Percentiles rank a stretch among this genome's conserved stretches.
phyloP scores from a whole-genome alignment of 2,113 vertebrate genomes.

The Hyla sarda region DNA sequence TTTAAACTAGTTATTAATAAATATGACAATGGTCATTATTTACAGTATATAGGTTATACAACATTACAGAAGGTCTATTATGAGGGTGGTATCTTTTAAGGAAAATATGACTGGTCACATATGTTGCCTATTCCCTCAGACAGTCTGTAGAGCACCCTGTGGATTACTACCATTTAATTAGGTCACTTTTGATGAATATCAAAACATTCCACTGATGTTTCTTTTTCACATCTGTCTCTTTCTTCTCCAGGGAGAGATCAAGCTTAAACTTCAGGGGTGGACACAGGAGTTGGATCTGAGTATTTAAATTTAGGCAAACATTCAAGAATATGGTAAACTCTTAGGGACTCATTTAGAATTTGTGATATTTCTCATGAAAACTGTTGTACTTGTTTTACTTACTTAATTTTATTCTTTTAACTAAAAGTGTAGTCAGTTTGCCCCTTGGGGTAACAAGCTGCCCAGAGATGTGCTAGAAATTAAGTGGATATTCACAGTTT shows the following conservation, averaged over 20 bases:
- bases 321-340: too few relatives aligned
- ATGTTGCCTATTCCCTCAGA: neutral
- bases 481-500: too few relatives aligned
- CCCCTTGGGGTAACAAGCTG: too few relatives aligned
- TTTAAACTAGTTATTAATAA: neutral
- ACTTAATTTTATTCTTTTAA: too few relatives aligned
- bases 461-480: too few relatives aligned
- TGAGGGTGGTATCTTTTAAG: neutral
- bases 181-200: slow-evolving; percentile 36
- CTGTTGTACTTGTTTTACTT: too few relatives aligned
- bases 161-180: slow-evolving; percentile 38
- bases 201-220: slow-evolving; percentile 39
- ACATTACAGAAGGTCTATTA: neutral
- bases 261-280: neutral
- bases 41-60: neutral
- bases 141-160: neutral
- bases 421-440: too few relatives aligned
- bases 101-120: neutral
- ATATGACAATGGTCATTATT: neutral
- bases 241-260: slow-evolving; percentile 17
- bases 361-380: too few relatives aligned
- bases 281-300: neutral
- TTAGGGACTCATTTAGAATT: too few relatives aligned
- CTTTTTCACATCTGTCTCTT: slow-evolving; percentile 39
- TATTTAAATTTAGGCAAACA: too few relatives aligned